phyloP scores from a whole-genome alignment of 2,113 vertebrate species.

The Tragelaphus imberbis region DNA sequence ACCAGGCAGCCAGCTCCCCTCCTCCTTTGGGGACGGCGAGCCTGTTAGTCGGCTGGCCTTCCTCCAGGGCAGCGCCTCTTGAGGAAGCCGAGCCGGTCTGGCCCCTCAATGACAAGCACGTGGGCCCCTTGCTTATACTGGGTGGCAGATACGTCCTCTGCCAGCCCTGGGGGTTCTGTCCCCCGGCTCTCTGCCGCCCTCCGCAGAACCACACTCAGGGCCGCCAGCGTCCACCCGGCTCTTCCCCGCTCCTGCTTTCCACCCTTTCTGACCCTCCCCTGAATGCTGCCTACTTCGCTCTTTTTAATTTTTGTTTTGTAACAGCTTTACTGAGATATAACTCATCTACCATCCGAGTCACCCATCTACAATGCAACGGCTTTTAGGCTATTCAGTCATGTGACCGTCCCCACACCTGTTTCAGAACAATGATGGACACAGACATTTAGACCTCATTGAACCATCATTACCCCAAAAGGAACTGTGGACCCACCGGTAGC shows the following conservation, averaged over 20 bases:
- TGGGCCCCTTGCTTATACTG: background rate
- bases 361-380: fast-evolving
- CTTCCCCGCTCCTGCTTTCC: background rate
- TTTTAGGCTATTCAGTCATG: background rate
- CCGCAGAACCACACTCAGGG: background rate
- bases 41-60: fast-evolving
- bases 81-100: background rate
- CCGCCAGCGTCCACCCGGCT: fast-evolving
- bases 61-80: fast-evolving
- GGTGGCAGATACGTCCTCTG: background rate
- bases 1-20: fast-evolving
- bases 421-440: background rate
- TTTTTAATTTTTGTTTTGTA: background rate
- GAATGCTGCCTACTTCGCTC: fast-evolving
- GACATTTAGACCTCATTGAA: background rate
- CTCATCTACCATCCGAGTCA: fast-evolving
- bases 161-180: background rate
- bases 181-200: background rate
- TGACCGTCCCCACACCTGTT: fast-evolving
- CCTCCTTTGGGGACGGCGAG: background rate
- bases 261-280: fast-evolving
- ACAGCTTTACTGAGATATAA: background rate
- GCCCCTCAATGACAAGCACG: fast-evolving
- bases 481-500: fast-evolving
- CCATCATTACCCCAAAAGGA: background rate